Percentiles rank a stretch among this genome's conserved stretches.
Conservation (phyloP, 1,140 invertebrate species). For the Pogonus chalceus region DNA sequence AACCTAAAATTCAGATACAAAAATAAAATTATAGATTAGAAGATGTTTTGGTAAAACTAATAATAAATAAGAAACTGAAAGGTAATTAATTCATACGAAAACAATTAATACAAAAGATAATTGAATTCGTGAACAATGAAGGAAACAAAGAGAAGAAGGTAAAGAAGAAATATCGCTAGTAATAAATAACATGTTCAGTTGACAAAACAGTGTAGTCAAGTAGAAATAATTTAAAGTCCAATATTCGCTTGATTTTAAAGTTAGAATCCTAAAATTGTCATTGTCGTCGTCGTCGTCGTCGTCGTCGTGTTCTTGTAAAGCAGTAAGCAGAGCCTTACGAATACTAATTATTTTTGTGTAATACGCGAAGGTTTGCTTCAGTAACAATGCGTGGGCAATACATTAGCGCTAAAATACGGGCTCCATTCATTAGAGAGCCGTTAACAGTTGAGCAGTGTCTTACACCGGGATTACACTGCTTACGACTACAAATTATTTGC, state of each 20-base stretch:
- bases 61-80: no score
- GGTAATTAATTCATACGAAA: no score
- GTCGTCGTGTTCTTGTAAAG: conserved; percentile 3
- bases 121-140: no score
- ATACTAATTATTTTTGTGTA: conserved; percentile 8
- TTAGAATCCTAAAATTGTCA: background rate
- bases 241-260: background rate
- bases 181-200: background rate
- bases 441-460: conserved; percentile 4
- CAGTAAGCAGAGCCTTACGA: conserved; percentile 3
- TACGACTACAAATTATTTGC: conserved; percentile 5
- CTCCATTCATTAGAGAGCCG: conserved; percentile 1
- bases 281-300: no score
- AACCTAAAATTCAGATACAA: no score
- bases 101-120: no score
- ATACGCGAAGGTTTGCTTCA: background rate
- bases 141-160: background rate
- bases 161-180: background rate
- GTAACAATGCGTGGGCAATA: conserved; percentile 4
- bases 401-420: conserved; percentile 2
- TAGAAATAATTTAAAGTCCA: no score
- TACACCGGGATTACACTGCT: conserved; percentile 5
- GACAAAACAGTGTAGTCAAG: no score
- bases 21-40: no score
- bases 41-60: no score